Evolutionary conservation across 2,888 invertebrate genomes (phyloP).

Genomic region (Eilema griseolum): DNA sequence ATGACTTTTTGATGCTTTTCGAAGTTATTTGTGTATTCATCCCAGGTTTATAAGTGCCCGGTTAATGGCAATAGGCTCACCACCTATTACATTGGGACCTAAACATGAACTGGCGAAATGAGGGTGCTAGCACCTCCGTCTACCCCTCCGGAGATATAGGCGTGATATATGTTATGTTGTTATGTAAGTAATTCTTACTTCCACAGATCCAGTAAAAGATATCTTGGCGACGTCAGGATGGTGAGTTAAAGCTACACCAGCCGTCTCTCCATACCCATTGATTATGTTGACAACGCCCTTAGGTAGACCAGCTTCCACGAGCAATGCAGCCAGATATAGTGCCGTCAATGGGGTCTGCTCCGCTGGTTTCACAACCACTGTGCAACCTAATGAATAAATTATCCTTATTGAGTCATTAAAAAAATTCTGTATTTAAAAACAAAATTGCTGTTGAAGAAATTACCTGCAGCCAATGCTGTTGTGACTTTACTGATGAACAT

Average conservation of each 20-base stretch:
- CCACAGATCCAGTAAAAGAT: slow-evolving; percentile 89
- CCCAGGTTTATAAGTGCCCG: no score
- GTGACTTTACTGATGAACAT: slow-evolving; percentile 97
- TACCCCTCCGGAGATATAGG: no score
- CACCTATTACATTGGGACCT: no score
- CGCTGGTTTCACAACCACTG: slow-evolving; percentile 95
- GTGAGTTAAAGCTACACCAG: slow-evolving; percentile 91
- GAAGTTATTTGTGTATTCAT: no score
- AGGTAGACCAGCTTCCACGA: slow-evolving; percentile 95
- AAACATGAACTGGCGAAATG: no score
- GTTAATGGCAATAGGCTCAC: no score
- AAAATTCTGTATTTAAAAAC: not conserved
- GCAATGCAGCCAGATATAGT: slow-evolving; percentile 93
- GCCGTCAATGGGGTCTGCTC: slow-evolving; percentile 97
- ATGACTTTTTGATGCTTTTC: no score
- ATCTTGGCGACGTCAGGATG: slow-evolving; percentile 93
- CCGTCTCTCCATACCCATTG: slow-evolving; percentile 92
- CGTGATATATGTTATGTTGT: no score
- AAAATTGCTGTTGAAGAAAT: slow-evolving; percentile 12
- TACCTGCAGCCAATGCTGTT: slow-evolving; percentile 88
- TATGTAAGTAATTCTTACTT: slow-evolving; percentile 78
- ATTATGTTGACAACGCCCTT: slow-evolving; percentile 96
- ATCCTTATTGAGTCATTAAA: not conserved
- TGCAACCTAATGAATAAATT: slow-evolving; percentile 86
- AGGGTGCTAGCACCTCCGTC: no score